Percentiles rank a stretch among this genome's conserved stretches.
Conservation (phyloP, 2,888 invertebrate genomes). For the Tromatobia lineatoria region DNA sequence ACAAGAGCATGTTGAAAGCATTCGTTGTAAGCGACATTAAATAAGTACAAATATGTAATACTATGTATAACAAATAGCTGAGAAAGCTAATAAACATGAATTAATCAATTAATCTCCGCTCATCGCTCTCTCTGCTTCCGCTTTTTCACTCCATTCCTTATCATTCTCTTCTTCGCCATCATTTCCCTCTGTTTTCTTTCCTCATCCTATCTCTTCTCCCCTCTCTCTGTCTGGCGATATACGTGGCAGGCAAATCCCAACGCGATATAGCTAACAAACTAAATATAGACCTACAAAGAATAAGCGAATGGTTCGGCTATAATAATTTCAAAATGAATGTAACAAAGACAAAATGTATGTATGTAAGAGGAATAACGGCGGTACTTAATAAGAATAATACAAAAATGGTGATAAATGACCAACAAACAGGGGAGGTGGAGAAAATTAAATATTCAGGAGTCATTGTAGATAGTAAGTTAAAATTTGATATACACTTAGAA, state of each 20-base stretch:
- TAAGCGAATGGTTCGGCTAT: not conserved
- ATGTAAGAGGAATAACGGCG: constrained; percentile 1
- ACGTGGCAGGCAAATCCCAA: not conserved
- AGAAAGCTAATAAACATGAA: too few relatives aligned
- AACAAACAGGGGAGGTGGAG: constrained; percentile 36
- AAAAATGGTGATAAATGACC: not conserved
- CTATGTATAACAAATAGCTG: too few relatives aligned
- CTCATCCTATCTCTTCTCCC: too few relatives aligned
- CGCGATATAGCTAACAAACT: not conserved
- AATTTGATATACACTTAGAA: constrained; percentile 53
- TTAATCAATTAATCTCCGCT: too few relatives aligned
- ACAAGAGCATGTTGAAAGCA: too few relatives aligned
- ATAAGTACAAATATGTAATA: too few relatives aligned
- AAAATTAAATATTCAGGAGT: constrained; percentile 55
- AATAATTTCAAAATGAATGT: constrained; percentile 7
- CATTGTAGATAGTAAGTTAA: constrained; percentile 52
- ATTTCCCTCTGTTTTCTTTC: too few relatives aligned
- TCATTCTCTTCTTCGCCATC: too few relatives aligned
- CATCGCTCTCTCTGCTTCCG: not conserved
- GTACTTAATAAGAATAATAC: not conserved
- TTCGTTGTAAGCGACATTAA: too few relatives aligned
- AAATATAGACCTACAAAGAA: not conserved
- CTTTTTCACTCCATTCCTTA: too few relatives aligned
- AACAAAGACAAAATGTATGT: not conserved
- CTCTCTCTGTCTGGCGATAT: too few relatives aligned